Conservation (phyloP, 37 sponge, comb jelly and placozoan genomes). For the Spongilla lacustris region DNA sequence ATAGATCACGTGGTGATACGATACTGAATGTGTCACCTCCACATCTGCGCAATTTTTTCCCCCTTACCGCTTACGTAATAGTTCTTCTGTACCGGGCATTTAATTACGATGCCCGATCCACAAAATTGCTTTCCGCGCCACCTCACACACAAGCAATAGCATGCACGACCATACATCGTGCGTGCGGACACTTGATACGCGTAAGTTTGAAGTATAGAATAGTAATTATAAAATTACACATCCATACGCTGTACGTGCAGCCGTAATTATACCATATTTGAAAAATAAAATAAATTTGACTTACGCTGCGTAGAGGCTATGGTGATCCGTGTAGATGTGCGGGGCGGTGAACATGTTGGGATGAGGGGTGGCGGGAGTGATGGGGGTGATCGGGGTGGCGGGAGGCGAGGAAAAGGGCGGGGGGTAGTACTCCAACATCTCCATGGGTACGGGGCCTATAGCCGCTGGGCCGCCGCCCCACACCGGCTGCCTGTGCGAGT, state of each 20-base stretch:
- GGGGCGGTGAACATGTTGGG: slow-evolving; percentile 8
- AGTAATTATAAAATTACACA: too few relatives aligned
- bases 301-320: too few relatives aligned
- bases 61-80: not conserved
- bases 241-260: too few relatives aligned
- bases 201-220: too few relatives aligned
- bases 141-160: too few relatives aligned
- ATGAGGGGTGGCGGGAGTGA: slow-evolving; percentile 35
- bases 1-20: too few relatives aligned
- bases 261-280: too few relatives aligned
- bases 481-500: not conserved
- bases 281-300: too few relatives aligned
- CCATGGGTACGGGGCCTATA: not conserved
- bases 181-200: too few relatives aligned
- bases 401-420: slow-evolving; percentile 53
- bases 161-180: too few relatives aligned
- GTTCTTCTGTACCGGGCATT: not conserved
- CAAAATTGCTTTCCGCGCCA: too few relatives aligned
- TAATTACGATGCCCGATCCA: too few relatives aligned
- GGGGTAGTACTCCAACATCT: slow-evolving; percentile 9
- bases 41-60: not conserved
- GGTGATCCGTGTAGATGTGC: not conserved
- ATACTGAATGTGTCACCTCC: slow-evolving; percentile 6
- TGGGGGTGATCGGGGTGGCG: slow-evolving; percentile 48
- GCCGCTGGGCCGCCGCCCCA: not conserved